Base-by-base conservation (phyloP, 2,797 vertebrate genomes). In the Alfaro cultratus region DNA sequence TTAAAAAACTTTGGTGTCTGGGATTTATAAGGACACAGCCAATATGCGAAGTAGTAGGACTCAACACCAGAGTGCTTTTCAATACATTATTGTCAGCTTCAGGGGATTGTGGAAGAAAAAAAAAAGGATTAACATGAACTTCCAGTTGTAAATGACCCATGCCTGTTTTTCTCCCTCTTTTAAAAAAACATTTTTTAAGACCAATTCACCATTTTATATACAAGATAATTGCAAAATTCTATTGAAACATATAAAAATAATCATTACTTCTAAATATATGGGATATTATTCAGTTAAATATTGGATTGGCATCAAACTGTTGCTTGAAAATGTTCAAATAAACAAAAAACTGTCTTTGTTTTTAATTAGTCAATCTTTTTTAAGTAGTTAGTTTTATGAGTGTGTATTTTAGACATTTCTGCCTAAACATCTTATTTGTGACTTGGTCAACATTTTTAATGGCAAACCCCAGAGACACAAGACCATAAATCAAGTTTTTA, bases 21-120 rank as follows among this genome's bases (percentile, higher is more conserved):
- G 64, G 64, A 77, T 70, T 67, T 70, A 53, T 53, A 31, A 18
- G 26, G 34, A 67, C 29, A n/a, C 12, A 51, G 76, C 76, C 36
- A 70, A 68, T 39, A 70, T 67, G 49, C 7, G 1, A 77, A 70
- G 23, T 43, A n/a, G 39, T 12, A 23, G 15, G 51, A 47, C 29
- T 68, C 46, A n/a, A 47, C 31, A 51, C 23, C 23, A 53, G 34
- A 26, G 47, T 53, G 15, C 60, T 53, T 49, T 36, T 23, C 64
- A 53, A 18, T 47, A 43, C 47, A 53, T 41, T 53, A 51, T 21
- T 11, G 46, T 53, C 8, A 3, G 8, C 47, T 53, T 77, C 76
- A 70, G 26, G 39, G 15, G 47, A 53, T 31, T 70, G 26, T 51
- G 34, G 23, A 21, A 70, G 62, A n/a, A 67, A 68, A 43, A n/a